Percentiles rank a stretch among this genome's conserved stretches.
These are phyloP conservation scores for Dromiciops gliroides DNA, from an alignment of 2,113 vertebrate genomes.

Conservation along the genomic window DNA sequence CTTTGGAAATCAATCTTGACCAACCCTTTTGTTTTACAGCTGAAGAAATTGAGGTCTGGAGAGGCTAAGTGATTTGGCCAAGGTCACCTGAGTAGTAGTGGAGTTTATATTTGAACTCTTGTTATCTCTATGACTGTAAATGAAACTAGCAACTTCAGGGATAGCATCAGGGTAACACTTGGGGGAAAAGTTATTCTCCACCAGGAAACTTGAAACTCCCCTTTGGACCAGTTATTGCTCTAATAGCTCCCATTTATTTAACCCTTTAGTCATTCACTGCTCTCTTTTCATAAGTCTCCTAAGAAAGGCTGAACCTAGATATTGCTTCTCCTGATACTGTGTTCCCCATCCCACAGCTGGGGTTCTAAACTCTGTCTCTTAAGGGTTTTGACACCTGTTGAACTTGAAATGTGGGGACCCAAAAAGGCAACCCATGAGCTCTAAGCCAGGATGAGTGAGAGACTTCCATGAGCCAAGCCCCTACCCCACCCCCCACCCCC, in stretches of 20 bases:
- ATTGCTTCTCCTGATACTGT: neutral
- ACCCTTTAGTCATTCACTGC: neutral
- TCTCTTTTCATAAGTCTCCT: neutral
- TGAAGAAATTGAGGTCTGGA: neutral
- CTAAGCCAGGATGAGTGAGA: neutral
- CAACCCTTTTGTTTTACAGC: neutral
- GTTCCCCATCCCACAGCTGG: neutral
- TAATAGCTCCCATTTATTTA: neutral
- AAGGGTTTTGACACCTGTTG: neutral
- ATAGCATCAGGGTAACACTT: neutral
- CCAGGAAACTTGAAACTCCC: neutral
- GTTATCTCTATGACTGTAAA: neutral
- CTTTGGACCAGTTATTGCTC: neutral
- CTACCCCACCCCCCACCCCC: no score
- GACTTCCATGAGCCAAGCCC: neutral
- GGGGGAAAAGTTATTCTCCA: no score
- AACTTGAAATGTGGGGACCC: neutral
- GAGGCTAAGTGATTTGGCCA: neutral
- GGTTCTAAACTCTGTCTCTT: constrained; percentile 19
- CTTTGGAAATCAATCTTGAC: neutral
- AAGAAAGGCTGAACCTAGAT: neutral
- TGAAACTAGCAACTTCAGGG: neutral
- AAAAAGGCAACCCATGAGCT: neutral
- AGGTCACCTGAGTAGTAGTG: neutral
- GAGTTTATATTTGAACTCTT: neutral